Evolutionary conservation across 2,888 invertebrate species (phyloP), one percentile per base, ranked within the genome.

Genomic region (Drosophila pseudotakahashii): DNA sequence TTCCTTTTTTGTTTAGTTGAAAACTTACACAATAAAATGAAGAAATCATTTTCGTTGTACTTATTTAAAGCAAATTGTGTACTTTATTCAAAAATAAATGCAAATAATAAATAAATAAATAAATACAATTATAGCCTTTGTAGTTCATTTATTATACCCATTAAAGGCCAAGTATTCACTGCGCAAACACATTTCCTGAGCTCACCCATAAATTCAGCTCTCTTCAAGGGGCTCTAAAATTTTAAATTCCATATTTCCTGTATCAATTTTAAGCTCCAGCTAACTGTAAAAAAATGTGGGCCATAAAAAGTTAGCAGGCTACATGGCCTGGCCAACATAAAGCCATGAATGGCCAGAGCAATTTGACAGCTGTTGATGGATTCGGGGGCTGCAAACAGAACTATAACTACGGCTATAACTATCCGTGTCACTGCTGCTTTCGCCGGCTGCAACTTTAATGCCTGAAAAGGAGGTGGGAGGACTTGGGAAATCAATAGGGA

Each of bases 341-440:
- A 72, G 14, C 57, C 72, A n/a, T 52, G 41, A 57, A 55, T 55
- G 55, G 52, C 39, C 45, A 26, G n/a, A 57, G 55, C 72, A 71
- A 63, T 71, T 72, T 77, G 82, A 78, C 78, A 82, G 71, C 73
- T 69, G 75, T 66, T 85, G 80, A 85, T 80, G 82, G 64, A 80
- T 71, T 75, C 67, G 80, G 68, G 77, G 71, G 69, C 50, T 62
- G 53, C 64, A 52, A 47, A 57, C 48, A 47, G 67, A 72, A 63
- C 47, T 23, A 69, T 67, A 79, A 63, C 50, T 26, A 68, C 64
- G 75, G 9, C 26, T n/a, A 45, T 68, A 77, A 75, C 78, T 82
- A 68, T 48, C 48, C 54, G 19, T 73, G 74, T 73, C 72, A 60
- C 42, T 58, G 52, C 37, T 32, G 53, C 78, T 68, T 48, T 48